phyloP scores from a whole-genome alignment of 2,797 vertebrate species.

The Poecilia picta region DNA sequence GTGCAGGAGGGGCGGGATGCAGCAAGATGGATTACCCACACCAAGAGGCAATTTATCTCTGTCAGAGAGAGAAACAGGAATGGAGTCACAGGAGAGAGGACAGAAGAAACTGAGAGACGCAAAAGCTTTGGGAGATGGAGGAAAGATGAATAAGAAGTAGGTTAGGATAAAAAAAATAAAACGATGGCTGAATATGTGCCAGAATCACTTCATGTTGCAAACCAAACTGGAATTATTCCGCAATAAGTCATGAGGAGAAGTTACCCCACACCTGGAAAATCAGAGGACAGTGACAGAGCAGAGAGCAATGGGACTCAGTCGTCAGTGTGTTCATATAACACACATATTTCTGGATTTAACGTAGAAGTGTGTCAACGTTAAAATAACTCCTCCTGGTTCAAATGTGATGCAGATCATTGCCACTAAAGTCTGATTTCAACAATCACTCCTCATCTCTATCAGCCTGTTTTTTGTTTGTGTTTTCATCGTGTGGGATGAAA shows the following conservation, averaged over 20 bases:
- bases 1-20: conserved; percentile 60
- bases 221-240: conserved; percentile 19
- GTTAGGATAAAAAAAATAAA: conserved; percentile 17
- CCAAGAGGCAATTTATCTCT: conserved; percentile 79
- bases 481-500: neutral
- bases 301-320: neutral
- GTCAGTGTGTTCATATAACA: conserved; percentile 7
- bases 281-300: conserved; percentile 1
- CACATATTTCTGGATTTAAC: conserved; percentile 3
- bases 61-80: conserved; percentile 63
- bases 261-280: neutral
- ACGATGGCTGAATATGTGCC: conserved; percentile 14
- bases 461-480: neutral
- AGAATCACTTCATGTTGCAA: conserved; percentile 22
- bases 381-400: conserved; percentile 4
- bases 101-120: conserved; percentile 19
- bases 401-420: neutral
- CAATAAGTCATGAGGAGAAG: conserved; percentile 13
- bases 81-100: conserved; percentile 22
- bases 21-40: conserved; percentile 78
- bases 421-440: neutral
- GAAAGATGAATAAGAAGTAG: conserved; percentile 28
- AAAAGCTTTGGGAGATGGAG: conserved; percentile 18
- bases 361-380: neutral
- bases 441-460: neutral